Percentiles rank a stretch among this genome's conserved stretches.
Conservation (phyloP, 2,113 vertebrate genomes). For the Paralichthys olivaceus region DNA sequence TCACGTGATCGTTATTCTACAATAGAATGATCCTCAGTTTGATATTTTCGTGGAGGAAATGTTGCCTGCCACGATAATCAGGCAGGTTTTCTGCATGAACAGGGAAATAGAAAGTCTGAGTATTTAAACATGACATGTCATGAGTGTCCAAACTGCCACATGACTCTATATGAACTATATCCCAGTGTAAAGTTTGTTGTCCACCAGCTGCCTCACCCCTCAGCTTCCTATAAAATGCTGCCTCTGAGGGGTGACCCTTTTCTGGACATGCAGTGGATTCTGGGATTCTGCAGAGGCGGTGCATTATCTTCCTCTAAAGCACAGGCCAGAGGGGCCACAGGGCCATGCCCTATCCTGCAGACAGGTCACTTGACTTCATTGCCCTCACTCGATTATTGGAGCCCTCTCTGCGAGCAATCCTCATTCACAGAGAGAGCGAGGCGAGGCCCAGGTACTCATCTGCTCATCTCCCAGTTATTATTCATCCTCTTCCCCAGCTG, state of each 20-base stretch:
- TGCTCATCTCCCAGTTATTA: conserved; percentile 66
- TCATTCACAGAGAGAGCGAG: conserved; percentile 53
- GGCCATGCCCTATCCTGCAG: conserved; percentile 76
- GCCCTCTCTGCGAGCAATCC: conserved; percentile 56
- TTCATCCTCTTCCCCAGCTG: conserved; percentile 72
- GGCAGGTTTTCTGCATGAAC: conserved; percentile 4
- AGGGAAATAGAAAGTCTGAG: conserved; percentile 25
- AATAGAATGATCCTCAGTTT: conserved; percentile 42
- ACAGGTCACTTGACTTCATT: conserved; percentile 82
- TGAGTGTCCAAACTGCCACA: conserved; percentile 32
- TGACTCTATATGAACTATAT: conserved; percentile 28
- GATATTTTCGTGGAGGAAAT: conserved; percentile 47
- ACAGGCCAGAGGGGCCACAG: conserved; percentile 60
- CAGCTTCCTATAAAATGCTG: conserved; percentile 33
- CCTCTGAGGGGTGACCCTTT: conserved; percentile 30
- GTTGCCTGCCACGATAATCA: conserved; percentile 20
- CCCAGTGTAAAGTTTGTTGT: conserved; percentile 37
- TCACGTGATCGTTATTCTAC: conserved; percentile 49
- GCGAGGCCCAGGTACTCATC: conserved; percentile 64
- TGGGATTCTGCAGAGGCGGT: conserved; percentile 79
- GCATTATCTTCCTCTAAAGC: conserved; percentile 77
- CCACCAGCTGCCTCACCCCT: conserved; percentile 20
- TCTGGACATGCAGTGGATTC: conserved; percentile 58
- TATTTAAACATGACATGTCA: conserved; percentile 25
- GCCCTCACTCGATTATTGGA: conserved; percentile 77